Percentiles rank a stretch among this genome's conserved stretches.
phyloP scores from a whole-genome alignment of 2,113 vertebrate species.

The Orientallactaga bullata region DNA sequence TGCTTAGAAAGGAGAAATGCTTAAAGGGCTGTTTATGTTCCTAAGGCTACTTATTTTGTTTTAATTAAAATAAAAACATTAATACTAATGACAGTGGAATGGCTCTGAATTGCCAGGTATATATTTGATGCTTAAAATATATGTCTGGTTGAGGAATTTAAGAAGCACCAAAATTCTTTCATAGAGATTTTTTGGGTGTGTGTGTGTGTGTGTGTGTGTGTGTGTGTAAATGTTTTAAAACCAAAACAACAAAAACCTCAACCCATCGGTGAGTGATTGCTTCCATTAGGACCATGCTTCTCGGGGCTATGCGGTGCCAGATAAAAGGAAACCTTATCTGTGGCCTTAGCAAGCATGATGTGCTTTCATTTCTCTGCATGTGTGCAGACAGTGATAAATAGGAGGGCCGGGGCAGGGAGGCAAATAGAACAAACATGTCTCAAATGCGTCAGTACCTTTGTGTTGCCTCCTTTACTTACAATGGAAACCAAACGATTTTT shows the following conservation, averaged over 20 bases:
- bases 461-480: conserved; percentile 35
- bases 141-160: conserved; percentile 69
- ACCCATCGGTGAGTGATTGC: conserved; percentile 4
- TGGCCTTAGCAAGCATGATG: conserved; percentile 71
- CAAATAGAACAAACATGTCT: conserved; percentile 10
- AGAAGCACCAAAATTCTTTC: conserved; percentile 48
- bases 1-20: conserved; percentile 69
- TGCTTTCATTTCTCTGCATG: conserved; percentile 75
- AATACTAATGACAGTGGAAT: conserved; percentile 78
- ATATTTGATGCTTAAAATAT: background rate
- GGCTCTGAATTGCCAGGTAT: conserved; percentile 70
- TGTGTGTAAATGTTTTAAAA: conserved; percentile 40
- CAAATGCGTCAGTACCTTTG: conserved; percentile 2
- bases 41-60: conserved; percentile 71
- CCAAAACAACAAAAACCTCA: conserved; percentile 33
- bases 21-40: conserved; percentile 71
- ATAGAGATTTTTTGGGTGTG: conserved; percentile 29
- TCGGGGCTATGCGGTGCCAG: conserved; percentile 57
- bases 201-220: too few relatives aligned
- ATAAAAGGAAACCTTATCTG: conserved; percentile 74
- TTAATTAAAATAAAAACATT: conserved; percentile 63
- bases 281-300: conserved; percentile 64
- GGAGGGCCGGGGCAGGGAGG: conserved; percentile 52
- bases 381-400: conserved; percentile 59
- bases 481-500: conserved; percentile 21